These are phyloP conservation scores for Triplophysa bombifrons DNA, from an alignment of 2,797 vertebrate species.

Conservation along the genomic window DNA sequence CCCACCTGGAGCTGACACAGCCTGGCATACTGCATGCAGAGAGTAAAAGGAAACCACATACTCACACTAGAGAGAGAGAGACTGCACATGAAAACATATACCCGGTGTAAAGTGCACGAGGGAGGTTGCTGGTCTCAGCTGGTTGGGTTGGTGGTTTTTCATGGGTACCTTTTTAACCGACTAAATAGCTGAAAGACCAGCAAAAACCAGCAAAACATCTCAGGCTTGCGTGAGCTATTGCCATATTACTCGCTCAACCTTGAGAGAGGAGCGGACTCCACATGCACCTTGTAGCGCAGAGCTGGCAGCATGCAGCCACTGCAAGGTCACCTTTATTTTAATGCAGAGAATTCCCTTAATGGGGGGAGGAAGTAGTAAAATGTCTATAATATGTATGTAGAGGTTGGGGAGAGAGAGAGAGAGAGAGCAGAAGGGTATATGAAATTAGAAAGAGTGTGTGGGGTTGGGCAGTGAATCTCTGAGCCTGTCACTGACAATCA, in stretches of 20 bases:
- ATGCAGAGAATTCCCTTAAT: slow-evolving; percentile 33
- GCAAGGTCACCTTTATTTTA: slow-evolving; percentile 61
- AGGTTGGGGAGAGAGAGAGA: background rate
- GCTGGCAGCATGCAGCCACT: background rate
- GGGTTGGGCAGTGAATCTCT: slow-evolving; percentile 31
- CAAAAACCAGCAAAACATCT: background rate
- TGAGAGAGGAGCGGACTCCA: slow-evolving; percentile 25
- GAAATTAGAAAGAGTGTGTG: slow-evolving; percentile 33
- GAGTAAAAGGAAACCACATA: slow-evolving; percentile 47
- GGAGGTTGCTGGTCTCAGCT: background rate
- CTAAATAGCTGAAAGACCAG: background rate
- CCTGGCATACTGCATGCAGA: slow-evolving; percentile 55
- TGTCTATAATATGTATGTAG: slow-evolving; percentile 14
- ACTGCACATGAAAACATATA: slow-evolving; percentile 14
- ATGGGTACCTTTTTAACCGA: background rate
- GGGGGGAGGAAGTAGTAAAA: background rate
- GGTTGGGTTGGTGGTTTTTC: background rate
- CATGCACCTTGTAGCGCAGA: background rate
- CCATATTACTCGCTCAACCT: slow-evolving; percentile 37
- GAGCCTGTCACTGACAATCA: slow-evolving; percentile 51
- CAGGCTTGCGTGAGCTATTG: slow-evolving; percentile 18
- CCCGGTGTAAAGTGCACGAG: slow-evolving; percentile 22
- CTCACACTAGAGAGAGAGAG: slow-evolving; percentile 14
- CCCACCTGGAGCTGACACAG: slow-evolving; percentile 77
- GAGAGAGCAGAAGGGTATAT: slow-evolving; percentile 5